These are phyloP conservation scores for Miltochrista miniata DNA, from an alignment of 2,888 invertebrate species.

Conservation along the genomic window DNA sequence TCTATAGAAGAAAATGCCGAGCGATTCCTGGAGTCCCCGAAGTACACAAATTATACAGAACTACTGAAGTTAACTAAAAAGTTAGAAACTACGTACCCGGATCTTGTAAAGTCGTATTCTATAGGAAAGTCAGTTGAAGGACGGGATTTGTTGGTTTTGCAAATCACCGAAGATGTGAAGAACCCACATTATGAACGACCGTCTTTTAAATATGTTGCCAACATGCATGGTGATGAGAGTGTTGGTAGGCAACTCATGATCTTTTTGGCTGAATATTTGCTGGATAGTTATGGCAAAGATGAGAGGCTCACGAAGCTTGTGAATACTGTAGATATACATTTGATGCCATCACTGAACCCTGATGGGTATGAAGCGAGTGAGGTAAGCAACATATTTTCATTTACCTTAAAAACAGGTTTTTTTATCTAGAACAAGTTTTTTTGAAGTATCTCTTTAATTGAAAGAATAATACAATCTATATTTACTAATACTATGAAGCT, in stretches of 20 bases:
- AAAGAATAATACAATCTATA: too few species aligned
- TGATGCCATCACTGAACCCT: slow-evolving; percentile 99
- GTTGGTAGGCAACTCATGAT: slow-evolving; percentile 93
- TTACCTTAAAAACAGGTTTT: too few species aligned
- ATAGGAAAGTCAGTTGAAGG: slow-evolving; percentile 94
- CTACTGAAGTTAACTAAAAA: slow-evolving; percentile 85
- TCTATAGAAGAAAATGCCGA: slow-evolving; percentile 72
- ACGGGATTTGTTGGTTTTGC: slow-evolving; percentile 91
- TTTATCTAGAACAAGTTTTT: too few species aligned
- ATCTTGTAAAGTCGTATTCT: slow-evolving; percentile 87
- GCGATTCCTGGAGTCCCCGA: slow-evolving; percentile 81
- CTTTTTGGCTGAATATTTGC: slow-evolving; percentile 92
- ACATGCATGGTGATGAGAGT: slow-evolving; percentile 98
- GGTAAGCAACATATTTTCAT: slow-evolving; percentile 83
- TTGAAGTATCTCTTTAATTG: too few species aligned
- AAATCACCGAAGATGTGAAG: slow-evolving; percentile 89
- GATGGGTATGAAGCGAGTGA: slow-evolving; percentile 95
- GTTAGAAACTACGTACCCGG: slow-evolving; percentile 86
- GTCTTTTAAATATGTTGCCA: slow-evolving; percentile 96
- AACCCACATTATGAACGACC: slow-evolving; percentile 86
- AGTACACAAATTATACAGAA: slow-evolving; percentile 89
- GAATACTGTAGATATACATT: slow-evolving; percentile 94
- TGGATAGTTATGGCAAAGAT: slow-evolving; percentile 88
- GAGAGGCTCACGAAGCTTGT: slow-evolving; percentile 90
- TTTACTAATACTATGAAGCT: too few species aligned